Evolutionary conservation across 2,888 invertebrate species (phyloP).

Genomic region (Mechanitis messenoides): DNA sequence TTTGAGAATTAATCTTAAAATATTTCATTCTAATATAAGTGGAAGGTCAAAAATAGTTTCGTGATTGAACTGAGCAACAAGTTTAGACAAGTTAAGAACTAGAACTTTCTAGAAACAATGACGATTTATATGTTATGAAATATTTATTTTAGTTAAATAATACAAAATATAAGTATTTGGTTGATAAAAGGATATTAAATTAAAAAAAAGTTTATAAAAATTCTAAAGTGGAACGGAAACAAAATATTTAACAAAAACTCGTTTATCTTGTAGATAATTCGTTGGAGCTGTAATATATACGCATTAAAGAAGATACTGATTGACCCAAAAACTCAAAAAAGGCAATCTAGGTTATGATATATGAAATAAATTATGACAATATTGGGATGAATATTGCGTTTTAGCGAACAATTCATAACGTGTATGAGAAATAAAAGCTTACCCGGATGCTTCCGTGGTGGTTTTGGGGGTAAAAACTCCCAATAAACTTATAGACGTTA

Average conservation of each 20-base stretch:
- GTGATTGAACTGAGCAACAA: conserved; percentile 5
- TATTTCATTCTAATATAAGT: no score
- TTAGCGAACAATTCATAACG: conserved; percentile 15
- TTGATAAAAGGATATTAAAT: no score
- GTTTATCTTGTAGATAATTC: no score
- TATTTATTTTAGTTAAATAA: conserved; percentile 6
- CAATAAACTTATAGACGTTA: conserved; percentile 49
- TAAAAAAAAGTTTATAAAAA: no score
- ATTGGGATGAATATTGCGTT: conserved; percentile 8
- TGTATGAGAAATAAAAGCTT: conserved; percentile 42
- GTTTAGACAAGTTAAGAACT: conserved; percentile 9
- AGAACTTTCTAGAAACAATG: conserved; percentile 11
- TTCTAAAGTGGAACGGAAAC: no score
- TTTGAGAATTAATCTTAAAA: no score
- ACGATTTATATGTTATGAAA: conserved; percentile 11
- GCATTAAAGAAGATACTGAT: conserved; percentile 47
- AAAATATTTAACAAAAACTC: no score
- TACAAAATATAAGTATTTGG: neutral
- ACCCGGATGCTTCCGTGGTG: conserved; percentile 74
- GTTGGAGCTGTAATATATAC: conserved; percentile 26
- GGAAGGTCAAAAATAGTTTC: no score
- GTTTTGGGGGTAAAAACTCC: conserved; percentile 52
- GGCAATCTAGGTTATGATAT: conserved; percentile 31
- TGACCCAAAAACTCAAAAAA: conserved; percentile 57
- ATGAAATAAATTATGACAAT: conserved; percentile 33